Evolutionary conservation across 2,888 invertebrate genomes (phyloP).

Genomic region (Cosmopolites sordidus): DNA sequence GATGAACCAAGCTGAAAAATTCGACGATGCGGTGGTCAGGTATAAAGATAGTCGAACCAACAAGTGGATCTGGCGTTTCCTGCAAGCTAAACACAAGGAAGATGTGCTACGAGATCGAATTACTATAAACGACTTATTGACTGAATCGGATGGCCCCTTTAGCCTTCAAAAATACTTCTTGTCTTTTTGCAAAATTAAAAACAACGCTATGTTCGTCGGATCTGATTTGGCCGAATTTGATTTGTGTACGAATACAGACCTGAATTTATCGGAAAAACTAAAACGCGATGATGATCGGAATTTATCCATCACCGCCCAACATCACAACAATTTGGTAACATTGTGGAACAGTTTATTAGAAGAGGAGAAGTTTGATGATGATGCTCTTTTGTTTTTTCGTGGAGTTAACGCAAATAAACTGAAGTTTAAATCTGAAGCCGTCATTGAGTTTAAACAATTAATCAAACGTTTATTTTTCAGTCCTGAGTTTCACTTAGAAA

Average conservation of each 20-base stretch:
- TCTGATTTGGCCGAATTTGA: slow-evolving; percentile 15
- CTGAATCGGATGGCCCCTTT: slow-evolving; percentile 9
- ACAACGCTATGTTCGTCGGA: slow-evolving; percentile 10
- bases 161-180: slow-evolving; percentile 24
- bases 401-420: background rate
- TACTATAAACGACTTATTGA: slow-evolving; percentile 9
- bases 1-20: slow-evolving; percentile 24
- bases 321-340: slow-evolving; percentile 1
- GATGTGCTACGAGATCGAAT: slow-evolving; percentile 7
- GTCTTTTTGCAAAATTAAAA: slow-evolving; percentile 24
- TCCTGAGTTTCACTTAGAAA: background rate
- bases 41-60: slow-evolving; percentile 5
- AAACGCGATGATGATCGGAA: slow-evolving; percentile 1
- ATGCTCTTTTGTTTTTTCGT: background rate
- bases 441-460: too few species aligned
- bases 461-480: too few species aligned
- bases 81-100: slow-evolving; percentile 24
- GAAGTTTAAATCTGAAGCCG: background rate
- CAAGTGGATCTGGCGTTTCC: slow-evolving; percentile 15
- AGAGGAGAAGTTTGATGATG: background rate
- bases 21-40: slow-evolving; percentile 24
- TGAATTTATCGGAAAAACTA: slow-evolving; percentile 5
- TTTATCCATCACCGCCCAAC: background rate
- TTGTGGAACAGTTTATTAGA: slow-evolving; percentile 3
- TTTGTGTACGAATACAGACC: slow-evolving; percentile 24